Evolutionary conservation across 2,888 invertebrate species (phyloP).

Genomic region (Neoaliturus tenellus): DNA sequence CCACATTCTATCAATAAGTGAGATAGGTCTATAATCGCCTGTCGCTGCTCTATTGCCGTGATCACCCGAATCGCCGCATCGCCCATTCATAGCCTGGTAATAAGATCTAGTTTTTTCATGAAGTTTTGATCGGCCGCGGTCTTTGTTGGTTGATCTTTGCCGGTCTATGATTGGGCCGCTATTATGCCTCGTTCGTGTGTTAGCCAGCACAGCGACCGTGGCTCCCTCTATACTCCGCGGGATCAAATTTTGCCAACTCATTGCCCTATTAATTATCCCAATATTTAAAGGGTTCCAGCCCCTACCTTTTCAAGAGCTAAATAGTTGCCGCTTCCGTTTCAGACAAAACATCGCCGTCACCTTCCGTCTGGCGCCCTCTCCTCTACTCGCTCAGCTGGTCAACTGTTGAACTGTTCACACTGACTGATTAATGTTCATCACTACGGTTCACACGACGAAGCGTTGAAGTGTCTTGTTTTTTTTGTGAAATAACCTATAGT

Average conservation of each 20-base stretch:
- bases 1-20: constrained; percentile 45
- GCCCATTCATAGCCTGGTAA: constrained; percentile 46
- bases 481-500: too few relatives aligned
- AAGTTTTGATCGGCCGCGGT: background rate
- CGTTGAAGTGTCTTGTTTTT: too few relatives aligned
- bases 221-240: constrained; percentile 33
- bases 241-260: constrained; percentile 42
- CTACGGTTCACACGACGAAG: too few relatives aligned
- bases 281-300: constrained; percentile 53
- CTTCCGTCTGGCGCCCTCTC: constrained; percentile 18
- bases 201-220: constrained; percentile 19
- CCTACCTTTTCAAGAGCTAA: constrained; percentile 48
- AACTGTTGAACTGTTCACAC: background rate
- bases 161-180: background rate
- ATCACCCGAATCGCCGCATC: constrained; percentile 26
- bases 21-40: constrained; percentile 49
- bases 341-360: constrained; percentile 32
- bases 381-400: background rate
- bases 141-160: constrained; percentile 24
- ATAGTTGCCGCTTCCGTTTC: constrained; percentile 49
- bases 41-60: background rate
- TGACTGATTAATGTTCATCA: background rate
- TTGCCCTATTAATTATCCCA: constrained; percentile 52
- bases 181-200: background rate
- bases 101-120: constrained; percentile 44